phyloP scores from a whole-genome alignment of 2,888 invertebrate species.

The Cephus spinipes region DNA sequence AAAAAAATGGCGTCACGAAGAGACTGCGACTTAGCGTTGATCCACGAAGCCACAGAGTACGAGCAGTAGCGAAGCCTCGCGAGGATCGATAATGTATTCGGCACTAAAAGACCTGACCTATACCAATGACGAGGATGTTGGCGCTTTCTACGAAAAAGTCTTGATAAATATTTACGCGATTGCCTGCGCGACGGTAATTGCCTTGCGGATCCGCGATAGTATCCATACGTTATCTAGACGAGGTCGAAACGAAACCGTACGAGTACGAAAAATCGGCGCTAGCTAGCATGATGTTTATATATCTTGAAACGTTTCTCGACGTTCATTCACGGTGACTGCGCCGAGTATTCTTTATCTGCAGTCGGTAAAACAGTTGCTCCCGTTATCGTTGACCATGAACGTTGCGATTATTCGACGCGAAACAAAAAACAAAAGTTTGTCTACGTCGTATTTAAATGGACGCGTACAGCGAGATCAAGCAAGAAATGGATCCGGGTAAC shows the following conservation, averaged over 20 bases:
- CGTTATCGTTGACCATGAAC: not conserved
- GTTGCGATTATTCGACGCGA: not conserved
- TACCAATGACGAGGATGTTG: conserved; percentile 52
- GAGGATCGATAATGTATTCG: conserved; percentile 46
- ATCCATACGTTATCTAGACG: not conserved
- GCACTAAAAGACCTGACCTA: conserved; percentile 54
- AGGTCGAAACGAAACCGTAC: not conserved
- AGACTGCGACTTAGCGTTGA: not conserved
- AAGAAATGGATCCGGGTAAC: not conserved
- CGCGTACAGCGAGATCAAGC: not conserved
- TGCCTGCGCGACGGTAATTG: conserved; percentile 22
- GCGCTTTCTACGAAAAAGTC: conserved; percentile 58
- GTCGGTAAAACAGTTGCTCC: not conserved
- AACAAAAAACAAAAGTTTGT: too few species aligned
- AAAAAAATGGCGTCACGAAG: not conserved
- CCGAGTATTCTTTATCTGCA: not conserved
- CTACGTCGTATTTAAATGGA: too few species aligned
- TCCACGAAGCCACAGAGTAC: conserved; percentile 21
- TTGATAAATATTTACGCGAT: conserved; percentile 56
- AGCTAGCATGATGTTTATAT: not conserved
- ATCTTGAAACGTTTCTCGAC: not conserved
- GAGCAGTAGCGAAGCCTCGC: conserved; percentile 23
- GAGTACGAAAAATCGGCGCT: not conserved
- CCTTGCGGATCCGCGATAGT: not conserved
- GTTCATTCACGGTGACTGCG: not conserved